These are phyloP conservation scores for Fregata magnificens DNA, from an alignment of 2,113 vertebrate species.

Conservation along the genomic window DNA sequence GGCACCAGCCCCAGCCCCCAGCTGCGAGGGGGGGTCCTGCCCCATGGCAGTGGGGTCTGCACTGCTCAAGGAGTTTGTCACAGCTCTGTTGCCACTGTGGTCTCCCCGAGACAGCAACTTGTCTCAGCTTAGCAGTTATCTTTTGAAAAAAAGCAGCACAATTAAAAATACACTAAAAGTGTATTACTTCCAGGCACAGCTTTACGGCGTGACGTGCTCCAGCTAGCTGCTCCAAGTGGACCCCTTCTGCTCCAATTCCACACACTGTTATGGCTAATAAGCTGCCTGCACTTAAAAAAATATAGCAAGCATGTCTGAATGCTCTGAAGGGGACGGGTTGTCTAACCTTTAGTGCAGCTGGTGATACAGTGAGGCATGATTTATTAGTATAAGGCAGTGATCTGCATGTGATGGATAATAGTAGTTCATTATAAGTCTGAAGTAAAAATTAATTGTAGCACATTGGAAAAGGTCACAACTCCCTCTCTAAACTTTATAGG, in stretches of 20 bases:
- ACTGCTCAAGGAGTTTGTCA: neutral
- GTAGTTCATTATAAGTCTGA: neutral
- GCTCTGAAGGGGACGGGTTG: neutral
- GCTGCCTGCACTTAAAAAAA: neutral
- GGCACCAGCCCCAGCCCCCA: neutral
- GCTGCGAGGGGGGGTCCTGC: neutral
- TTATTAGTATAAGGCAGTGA: neutral
- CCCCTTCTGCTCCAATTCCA: neutral
- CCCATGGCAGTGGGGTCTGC: rapidly evolving
- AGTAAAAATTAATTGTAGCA: conserved; percentile 18
- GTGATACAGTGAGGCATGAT: neutral
- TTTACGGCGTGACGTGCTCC: rapidly evolving
- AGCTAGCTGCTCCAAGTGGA: neutral
- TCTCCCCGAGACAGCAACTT: rapidly evolving
- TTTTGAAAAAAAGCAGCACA: neutral
- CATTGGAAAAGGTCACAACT: neutral
- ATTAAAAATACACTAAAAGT: neutral
- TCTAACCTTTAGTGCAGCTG: neutral
- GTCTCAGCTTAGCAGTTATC: neutral
- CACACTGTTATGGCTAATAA: neutral
- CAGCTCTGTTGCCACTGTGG: neutral
- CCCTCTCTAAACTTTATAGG: neutral
- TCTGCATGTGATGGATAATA: neutral
- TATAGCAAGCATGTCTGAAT: neutral
- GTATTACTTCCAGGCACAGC: neutral